phyloP scores from a whole-genome alignment of 1,140 invertebrate genomes.

The Rhysida immarginata region DNA sequence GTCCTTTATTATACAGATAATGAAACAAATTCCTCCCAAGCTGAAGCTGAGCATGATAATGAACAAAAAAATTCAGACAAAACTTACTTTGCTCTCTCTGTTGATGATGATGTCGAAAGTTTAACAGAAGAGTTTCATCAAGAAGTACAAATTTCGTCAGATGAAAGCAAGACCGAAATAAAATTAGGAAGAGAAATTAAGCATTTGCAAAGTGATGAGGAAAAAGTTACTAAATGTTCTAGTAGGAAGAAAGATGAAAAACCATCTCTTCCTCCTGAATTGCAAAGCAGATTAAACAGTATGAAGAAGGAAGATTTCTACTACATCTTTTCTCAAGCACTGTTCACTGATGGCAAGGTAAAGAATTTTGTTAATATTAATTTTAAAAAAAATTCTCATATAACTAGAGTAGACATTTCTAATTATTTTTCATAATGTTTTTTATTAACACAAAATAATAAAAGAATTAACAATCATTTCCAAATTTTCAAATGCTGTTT shows the following conservation, averaged over 20 bases:
- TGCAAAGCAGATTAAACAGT: not conserved
- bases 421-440: too few species aligned
- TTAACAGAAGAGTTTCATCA: not conserved
- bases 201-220: not conserved
- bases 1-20: not conserved
- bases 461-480: too few species aligned
- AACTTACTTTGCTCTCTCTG: too few species aligned
- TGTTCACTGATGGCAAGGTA: conserved; percentile 25
- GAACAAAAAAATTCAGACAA: not conserved
- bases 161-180: too few species aligned
- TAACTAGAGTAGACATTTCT: too few species aligned
- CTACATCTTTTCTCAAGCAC: conserved; percentile 15
- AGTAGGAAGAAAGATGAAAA: not conserved
- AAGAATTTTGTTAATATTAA: too few species aligned
- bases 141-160: not conserved
- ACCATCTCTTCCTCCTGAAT: not conserved
- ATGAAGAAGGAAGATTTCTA: conserved; percentile 1
- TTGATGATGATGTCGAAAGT: too few species aligned
- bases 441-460: too few species aligned
- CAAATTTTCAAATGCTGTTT: too few species aligned
- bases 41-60: not conserved
- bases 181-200: too few species aligned
- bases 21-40: not conserved
- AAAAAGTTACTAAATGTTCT: not conserved
- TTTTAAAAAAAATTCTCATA: too few species aligned